Evolutionary conservation across 2,113 vertebrate species (phyloP), one percentile per base, ranked within the genome.

Genomic region (Perca flavescens): DNA sequence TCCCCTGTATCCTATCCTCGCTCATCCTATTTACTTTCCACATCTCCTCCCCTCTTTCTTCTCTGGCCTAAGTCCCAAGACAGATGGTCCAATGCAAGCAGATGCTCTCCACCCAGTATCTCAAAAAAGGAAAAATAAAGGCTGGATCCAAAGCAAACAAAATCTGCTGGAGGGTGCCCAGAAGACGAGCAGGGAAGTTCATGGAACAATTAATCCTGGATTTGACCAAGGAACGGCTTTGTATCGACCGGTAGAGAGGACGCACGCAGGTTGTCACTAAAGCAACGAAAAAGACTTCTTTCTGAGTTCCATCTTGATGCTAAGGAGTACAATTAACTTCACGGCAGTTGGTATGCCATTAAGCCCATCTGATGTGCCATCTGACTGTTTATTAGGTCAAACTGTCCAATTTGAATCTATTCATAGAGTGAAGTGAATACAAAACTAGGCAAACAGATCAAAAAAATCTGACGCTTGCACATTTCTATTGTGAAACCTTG

Each of bases 11-110:
- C 71, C 81, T 86, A 70, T 50, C n/a, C 68, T 58, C 8, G 2
- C 10, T 43, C 63, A 57, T 77, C 31, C 66, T 56, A 19, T 50
- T 57, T 74, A 53, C 60, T 54, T 74, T 79, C 28, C 46, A 69
- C 36, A 25, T 73, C 50, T 83, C 71, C 74, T 77, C 74, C 66
- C 64, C 81, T 80, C 81, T n/a, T 82, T 88, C 88, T 81, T 85
- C 60, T 69, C 88, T 94, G 94, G 94, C 92, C 72, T 40, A 57
- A 36, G 56, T 91, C 90, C 87, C 68, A 86, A 88, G 87, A 79
- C 94, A 93, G 92, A 93, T 90, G 90, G 93, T 91, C 86, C 74
- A 74, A 74, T 80, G 78, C 80, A 67, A 90, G 84, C 93, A 93
- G 92, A 93, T 90, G 93, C 86, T 87, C 82, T 82, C 90, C 91